Percentiles rank a stretch among this genome's conserved stretches.
phyloP scores from a whole-genome alignment of 2,797 vertebrate genomes.

The Naso thynnoides region DNA sequence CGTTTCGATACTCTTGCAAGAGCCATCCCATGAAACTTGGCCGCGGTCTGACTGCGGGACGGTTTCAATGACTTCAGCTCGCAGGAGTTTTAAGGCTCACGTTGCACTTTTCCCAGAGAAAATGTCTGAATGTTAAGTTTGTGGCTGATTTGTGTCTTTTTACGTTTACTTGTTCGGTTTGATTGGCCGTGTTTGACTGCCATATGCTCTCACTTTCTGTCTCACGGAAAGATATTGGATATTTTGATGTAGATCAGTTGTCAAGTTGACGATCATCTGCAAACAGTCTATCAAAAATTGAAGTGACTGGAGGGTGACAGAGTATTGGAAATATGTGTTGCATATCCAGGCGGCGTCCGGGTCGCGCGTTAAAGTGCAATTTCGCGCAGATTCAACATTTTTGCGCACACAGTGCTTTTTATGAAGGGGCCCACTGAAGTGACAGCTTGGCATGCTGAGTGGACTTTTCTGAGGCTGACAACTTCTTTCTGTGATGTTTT shows the following conservation, averaged over 20 bases:
- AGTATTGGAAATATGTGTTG: background rate
- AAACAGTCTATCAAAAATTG: constrained; percentile 31
- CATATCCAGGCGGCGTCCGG: background rate
- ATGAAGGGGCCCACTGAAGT: constrained; percentile 7
- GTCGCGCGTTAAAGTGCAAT: constrained; percentile 54
- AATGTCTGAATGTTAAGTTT: background rate
- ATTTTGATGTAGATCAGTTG: constrained; percentile 56
- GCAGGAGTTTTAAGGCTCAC: constrained; percentile 8
- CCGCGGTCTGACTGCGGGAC: constrained; percentile 40
- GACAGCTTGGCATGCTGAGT: background rate
- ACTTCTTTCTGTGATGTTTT: background rate
- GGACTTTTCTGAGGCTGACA: background rate
- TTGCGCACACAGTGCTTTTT: constrained; percentile 1
- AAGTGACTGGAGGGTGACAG: constrained; percentile 32
- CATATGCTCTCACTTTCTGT: constrained; percentile 7
- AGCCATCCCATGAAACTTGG: constrained; percentile 63
- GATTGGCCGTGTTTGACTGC: constrained; percentile 1
- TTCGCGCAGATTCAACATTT: constrained; percentile 32
- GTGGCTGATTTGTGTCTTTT: background rate
- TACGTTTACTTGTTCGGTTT: background rate
- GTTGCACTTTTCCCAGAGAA: constrained; percentile 43
- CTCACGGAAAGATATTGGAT: constrained; percentile 50
- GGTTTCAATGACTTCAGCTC: constrained; percentile 45
- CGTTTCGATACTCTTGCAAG: constrained; percentile 81
- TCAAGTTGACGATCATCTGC: constrained; percentile 42